Conservation (phyloP, 2,888 invertebrate genomes). For the Drosophila flavopinicola region DNA sequence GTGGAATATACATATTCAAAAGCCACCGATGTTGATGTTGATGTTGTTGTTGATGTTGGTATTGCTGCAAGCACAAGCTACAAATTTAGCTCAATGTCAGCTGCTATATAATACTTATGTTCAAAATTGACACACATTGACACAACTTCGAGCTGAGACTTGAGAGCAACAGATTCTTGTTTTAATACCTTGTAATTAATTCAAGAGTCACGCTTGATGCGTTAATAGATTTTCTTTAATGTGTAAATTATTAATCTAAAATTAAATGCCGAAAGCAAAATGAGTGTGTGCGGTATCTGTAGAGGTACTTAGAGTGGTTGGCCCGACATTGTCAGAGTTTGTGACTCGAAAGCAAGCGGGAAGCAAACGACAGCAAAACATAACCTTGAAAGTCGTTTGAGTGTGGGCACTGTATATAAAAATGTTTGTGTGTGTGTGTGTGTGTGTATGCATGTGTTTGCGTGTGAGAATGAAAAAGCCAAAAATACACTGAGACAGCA, state of each 20-base stretch:
- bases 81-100: constrained; percentile 77
- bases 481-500: constrained; percentile 55
- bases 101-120: constrained; percentile 52
- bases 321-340: constrained; percentile 23
- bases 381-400: constrained; percentile 70
- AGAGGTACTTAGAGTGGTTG: constrained; percentile 24
- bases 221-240: constrained; percentile 19
- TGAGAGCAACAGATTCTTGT: constrained; percentile 36
- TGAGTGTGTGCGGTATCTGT: constrained; percentile 7
- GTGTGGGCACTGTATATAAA: constrained; percentile 20
- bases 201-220: constrained; percentile 47
- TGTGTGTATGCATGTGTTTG: constrained; percentile 18
- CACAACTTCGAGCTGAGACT: constrained; percentile 4
- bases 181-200: constrained; percentile 44
- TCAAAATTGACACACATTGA: constrained; percentile 34
- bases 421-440: neutral
- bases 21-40: constrained; percentile 12
- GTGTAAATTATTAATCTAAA: constrained; percentile 1
- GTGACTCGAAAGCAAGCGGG: constrained; percentile 48
- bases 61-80: constrained; percentile 26
- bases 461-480: constrained; percentile 33
- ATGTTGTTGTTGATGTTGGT: constrained; percentile 8
- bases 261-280: neutral
- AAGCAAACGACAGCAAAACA: constrained; percentile 57
- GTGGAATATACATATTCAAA: constrained; percentile 21